Percentiles rank a stretch among this genome's conserved stretches.
phyloP scores from a whole-genome alignment of 2,113 vertebrate species.

The Arothron firmamentum region DNA sequence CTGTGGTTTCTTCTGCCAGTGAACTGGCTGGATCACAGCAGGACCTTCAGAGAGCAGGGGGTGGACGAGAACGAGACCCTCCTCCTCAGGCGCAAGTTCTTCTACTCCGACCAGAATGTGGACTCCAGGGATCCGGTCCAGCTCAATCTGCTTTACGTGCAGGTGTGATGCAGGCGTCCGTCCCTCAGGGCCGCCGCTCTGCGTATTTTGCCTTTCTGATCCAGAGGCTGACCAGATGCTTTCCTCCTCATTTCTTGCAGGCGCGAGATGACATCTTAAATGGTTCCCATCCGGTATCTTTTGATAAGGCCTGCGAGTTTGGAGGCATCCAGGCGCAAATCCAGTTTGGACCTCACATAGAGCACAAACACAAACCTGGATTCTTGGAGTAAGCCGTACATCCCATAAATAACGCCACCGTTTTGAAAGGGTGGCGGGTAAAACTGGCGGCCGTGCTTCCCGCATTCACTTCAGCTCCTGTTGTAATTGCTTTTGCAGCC shows the following conservation, averaged over 20 bases:
- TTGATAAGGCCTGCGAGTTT: slow-evolving; percentile 97
- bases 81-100: slow-evolving; percentile 92
- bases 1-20: slow-evolving; percentile 68
- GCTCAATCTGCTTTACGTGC: slow-evolving; percentile 96
- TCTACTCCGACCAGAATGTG: slow-evolving; percentile 99
- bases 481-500: slow-evolving; percentile 52
- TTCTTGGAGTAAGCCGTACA: slow-evolving; percentile 89
- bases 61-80: slow-evolving; percentile 94
- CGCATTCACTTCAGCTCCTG: neutral
- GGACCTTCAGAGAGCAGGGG: slow-evolving; percentile 94
- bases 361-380: slow-evolving; percentile 97
- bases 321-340: slow-evolving; percentile 97
- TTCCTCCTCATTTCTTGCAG: slow-evolving; percentile 65
- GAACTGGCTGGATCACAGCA: slow-evolving; percentile 97
- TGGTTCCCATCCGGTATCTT: slow-evolving; percentile 95
- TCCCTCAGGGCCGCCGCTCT: neutral
- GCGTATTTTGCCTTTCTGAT: too few species aligned
- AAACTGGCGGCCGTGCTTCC: neutral
- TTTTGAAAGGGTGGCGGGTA: neutral
- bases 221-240: neutral
- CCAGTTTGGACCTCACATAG: slow-evolving; percentile 96
- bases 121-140: slow-evolving; percentile 97
- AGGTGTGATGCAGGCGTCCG: slow-evolving; percentile 72
- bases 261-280: slow-evolving; percentile 98
- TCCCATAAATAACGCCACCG: neutral